Evolutionary conservation across 2,888 invertebrate genomes (phyloP), one percentile per base, ranked within the genome.

Genomic region (Augochlorella aurata): DNA sequence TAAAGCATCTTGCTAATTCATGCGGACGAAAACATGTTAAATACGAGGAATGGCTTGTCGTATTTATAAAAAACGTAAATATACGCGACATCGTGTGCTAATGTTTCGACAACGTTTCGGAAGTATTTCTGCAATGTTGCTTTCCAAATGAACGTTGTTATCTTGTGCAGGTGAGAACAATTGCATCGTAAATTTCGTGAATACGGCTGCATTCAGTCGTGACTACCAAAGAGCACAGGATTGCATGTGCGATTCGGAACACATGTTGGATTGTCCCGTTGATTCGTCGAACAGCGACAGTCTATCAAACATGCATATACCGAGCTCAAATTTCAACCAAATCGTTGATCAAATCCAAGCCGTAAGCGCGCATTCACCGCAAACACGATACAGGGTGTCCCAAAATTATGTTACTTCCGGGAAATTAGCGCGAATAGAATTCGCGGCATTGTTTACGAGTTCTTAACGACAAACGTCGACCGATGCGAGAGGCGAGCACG

Each of bases 231-330:
- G 97, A 50, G 95, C 97, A 1, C 98, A 99, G 94, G 97, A 98
- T 83, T 99, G 99, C 93, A 98, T 99, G 96, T 99, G 99, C 89
- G 99, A 99, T 93, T 97, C 97, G 18, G 99, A 99, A 91, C 99
- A 99, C 94, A 99, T 98, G 98, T 97, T 98, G 93, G 97, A 97
- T 93, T 99, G 99, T 93, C 96, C 97, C 0, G 95, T 95, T 2
- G 94, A 94, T 63, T 92, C 94, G 45, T 93, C 94, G 38, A 93
- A 94, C 29, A 91, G 92, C 16, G 89, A 88, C 47, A 86, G 73
- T 52, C 71, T 92, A 16, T 77, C 90, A 7, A 89, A 81, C 45
- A 90, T 92, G 80, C 90, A 93, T 29, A 93, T 95, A 21, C 93
- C 93, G 18, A 95, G 95, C 83, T 93, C 95, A 4, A 95, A 96